Percentiles rank a stretch among this genome's conserved stretches.
Evolutionary conservation across 2,888 invertebrate genomes (phyloP).

Genomic region (Eumacrocentrus americanus): DNA sequence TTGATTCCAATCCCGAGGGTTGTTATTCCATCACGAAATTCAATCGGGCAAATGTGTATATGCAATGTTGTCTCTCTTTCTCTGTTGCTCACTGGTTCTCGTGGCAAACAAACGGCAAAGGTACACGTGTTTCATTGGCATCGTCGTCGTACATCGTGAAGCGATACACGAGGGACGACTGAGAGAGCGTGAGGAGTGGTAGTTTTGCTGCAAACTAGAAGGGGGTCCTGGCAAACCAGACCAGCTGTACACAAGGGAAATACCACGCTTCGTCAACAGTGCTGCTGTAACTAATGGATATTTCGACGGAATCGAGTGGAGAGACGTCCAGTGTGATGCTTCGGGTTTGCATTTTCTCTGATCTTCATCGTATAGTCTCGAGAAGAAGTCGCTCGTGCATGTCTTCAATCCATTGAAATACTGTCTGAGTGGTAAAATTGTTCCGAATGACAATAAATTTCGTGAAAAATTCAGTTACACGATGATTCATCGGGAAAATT

Average conservation of each 20-base stretch:
- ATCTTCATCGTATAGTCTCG: not conserved
- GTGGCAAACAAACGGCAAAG: slow-evolving; percentile 41
- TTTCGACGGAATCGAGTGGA: slow-evolving; percentile 55
- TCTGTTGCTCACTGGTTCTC: slow-evolving; percentile 6
- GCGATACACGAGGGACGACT: slow-evolving; percentile 32
- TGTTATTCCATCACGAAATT: slow-evolving; percentile 25
- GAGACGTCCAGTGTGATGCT: too few relatives aligned
- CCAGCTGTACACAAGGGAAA: slow-evolving; percentile 60
- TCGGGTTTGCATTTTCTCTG: too few relatives aligned
- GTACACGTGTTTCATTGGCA: slow-evolving; percentile 33
- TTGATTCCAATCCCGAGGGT: slow-evolving; percentile 21
- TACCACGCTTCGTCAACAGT: slow-evolving; percentile 61
- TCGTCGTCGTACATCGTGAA: slow-evolving; percentile 29
- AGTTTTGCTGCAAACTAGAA: slow-evolving; percentile 23
- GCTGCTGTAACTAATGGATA: slow-evolving; percentile 62
- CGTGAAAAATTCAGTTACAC: not conserved
- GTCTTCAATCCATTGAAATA: too few relatives aligned
- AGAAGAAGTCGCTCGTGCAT: not conserved
- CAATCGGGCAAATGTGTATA: slow-evolving; percentile 24
- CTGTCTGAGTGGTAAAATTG: too few relatives aligned
- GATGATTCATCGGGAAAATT: not conserved
- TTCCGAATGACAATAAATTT: too few relatives aligned
- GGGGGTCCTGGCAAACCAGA: slow-evolving; percentile 44
- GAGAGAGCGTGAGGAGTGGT: slow-evolving; percentile 10
- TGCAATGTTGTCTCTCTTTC: slow-evolving; percentile 6